These are phyloP conservation scores for Hemistola chrysoprasaria DNA, from an alignment of 2,888 invertebrate species.

Conservation along the genomic window DNA sequence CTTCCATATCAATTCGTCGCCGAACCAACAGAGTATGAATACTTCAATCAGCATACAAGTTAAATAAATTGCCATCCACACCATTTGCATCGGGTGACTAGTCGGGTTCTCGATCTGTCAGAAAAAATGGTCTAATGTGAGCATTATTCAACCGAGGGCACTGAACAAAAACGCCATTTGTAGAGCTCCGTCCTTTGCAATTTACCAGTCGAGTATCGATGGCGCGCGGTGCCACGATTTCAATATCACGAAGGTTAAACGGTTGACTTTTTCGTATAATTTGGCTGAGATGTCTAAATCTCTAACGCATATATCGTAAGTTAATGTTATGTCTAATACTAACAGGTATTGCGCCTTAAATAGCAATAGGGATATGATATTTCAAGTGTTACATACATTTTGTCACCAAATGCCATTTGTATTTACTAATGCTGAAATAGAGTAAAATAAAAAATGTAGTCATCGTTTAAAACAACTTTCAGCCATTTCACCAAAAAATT, in stretches of 20 bases:
- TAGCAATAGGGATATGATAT: too few relatives aligned
- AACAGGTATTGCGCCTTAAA: too few relatives aligned
- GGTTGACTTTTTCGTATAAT: slow-evolving; percentile 5
- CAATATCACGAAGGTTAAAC: slow-evolving; percentile 7
- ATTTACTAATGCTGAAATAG: too few relatives aligned
- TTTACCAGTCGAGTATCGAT: slow-evolving; percentile 24
- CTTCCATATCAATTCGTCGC: slow-evolving; percentile 75
- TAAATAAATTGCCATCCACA: slow-evolving; percentile 76
- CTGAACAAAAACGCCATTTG: slow-evolving; percentile 31
- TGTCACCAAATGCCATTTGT: too few relatives aligned
- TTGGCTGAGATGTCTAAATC: neutral
- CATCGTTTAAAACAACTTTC: too few relatives aligned
- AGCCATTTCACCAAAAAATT: too few relatives aligned
- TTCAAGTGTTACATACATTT: too few relatives aligned
- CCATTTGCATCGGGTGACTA: slow-evolving; percentile 72
- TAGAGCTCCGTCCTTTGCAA: slow-evolving; percentile 25
- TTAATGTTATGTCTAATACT: too few relatives aligned
- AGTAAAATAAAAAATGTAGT: too few relatives aligned
- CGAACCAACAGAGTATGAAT: slow-evolving; percentile 77
- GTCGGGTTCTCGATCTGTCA: slow-evolving; percentile 71
- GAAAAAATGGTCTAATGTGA: slow-evolving; percentile 34
- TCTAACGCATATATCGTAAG: too few relatives aligned
- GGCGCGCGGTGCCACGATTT: slow-evolving; percentile 8
- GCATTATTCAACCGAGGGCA: slow-evolving; percentile 26
- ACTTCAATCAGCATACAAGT: slow-evolving; percentile 77